Evolutionary conservation across 2,113 vertebrate species (phyloP).

Genomic region (Ariopsis seemanni): DNA sequence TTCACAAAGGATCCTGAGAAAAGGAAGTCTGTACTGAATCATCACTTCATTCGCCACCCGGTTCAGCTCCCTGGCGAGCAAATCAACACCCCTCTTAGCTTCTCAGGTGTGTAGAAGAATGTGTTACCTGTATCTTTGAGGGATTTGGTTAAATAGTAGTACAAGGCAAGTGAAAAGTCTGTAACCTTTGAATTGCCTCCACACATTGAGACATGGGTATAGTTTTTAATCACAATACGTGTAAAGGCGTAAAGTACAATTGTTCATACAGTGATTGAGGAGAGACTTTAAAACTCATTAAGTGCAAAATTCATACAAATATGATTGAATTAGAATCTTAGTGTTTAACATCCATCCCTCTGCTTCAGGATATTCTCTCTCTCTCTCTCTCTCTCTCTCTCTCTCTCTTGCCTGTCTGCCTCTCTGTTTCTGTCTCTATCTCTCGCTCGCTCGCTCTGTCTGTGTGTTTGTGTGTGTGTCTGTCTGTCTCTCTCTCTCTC

Average conservation of each 20-base stretch:
- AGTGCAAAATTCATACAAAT: no score
- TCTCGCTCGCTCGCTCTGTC: background rate
- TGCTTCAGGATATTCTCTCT: background rate
- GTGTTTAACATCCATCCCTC: background rate
- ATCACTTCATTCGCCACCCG: constrained; percentile 92
- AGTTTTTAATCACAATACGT: no score
- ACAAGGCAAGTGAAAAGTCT: background rate
- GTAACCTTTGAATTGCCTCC: background rate
- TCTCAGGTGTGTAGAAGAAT: constrained; percentile 73
- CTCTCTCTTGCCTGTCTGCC: no score
- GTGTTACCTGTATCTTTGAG: background rate
- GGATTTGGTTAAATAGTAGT: background rate
- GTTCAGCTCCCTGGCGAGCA: constrained; percentile 77
- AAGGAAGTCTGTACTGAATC: constrained; percentile 81
- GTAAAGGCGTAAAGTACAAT: no score
- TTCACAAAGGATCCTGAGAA: constrained; percentile 83
- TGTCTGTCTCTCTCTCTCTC: no score
- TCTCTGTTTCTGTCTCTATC: background rate
- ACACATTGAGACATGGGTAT: background rate
- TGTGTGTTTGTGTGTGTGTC: no score
- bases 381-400: background rate
- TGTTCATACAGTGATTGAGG: no score
- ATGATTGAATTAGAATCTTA: background rate
- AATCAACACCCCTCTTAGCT: constrained; percentile 67
- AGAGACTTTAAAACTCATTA: no score